Percentiles rank a stretch among this genome's conserved stretches.
These are phyloP conservation scores for Sapayoa aenigma DNA, from an alignment of 2,113 vertebrate genomes.

Conservation along the genomic window DNA sequence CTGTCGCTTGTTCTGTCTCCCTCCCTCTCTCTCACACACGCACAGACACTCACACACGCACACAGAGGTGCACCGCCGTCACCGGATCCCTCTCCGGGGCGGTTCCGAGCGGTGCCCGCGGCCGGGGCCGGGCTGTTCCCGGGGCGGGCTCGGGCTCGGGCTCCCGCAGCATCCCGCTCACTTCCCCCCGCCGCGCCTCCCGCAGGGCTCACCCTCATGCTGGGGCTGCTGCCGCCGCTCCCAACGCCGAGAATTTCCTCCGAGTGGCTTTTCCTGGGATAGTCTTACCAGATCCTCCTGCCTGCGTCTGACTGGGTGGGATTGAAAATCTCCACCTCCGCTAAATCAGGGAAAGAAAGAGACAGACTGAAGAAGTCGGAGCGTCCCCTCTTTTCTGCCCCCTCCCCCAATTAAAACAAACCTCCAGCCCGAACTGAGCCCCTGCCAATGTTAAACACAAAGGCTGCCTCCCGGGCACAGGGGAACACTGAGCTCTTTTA, in stretches of 20 bases:
- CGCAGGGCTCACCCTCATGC: not conserved
- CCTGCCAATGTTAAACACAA: constrained; percentile 53
- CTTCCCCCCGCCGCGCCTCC: not conserved
- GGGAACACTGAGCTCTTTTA: constrained; percentile 62
- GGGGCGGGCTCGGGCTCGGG: not conserved
- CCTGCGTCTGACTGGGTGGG: constrained; percentile 78
- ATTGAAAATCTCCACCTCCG: constrained; percentile 85
- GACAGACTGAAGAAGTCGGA: constrained; percentile 27
- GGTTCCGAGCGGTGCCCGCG: not conserved
- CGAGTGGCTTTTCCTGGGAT: constrained; percentile 73
- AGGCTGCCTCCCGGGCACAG: constrained; percentile 66
- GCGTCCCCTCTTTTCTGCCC: constrained; percentile 50
- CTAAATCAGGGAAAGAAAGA: constrained; percentile 31
- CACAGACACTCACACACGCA: not conserved
- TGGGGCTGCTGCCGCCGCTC: not conserved
- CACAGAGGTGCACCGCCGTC: not conserved
- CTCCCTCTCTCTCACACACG: not conserved
- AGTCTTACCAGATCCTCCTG: constrained; percentile 57
- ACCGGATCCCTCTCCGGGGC: not conserved
- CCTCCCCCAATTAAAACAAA: constrained; percentile 60
- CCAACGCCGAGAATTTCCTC: not conserved
- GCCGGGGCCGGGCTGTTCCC: not conserved
- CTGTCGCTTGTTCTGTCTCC: not conserved
- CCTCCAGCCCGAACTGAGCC: constrained; percentile 69
- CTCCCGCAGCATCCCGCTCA: not conserved